Percentiles rank a stretch among this genome's conserved stretches.
phyloP scores from a whole-genome alignment of 37 sponge, comb jelly and placozoan species.

The Haliclona indistincta region DNA sequence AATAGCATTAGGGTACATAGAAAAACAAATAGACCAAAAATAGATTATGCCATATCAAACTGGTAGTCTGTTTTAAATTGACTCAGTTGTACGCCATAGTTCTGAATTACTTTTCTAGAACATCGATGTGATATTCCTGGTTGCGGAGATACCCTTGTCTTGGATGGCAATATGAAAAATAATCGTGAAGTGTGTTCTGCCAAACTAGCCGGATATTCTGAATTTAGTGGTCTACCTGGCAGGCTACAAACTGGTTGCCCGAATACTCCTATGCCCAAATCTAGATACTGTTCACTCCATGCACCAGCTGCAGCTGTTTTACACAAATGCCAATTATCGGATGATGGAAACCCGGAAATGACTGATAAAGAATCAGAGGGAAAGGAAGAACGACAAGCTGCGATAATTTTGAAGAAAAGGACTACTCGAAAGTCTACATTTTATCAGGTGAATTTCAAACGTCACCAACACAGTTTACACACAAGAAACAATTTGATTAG shows the following conservation, averaged over 20 bases:
- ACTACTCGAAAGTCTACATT: slow-evolving; percentile 8
- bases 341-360: too few species aligned
- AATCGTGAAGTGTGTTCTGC: slow-evolving; percentile 18
- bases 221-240: slow-evolving; percentile 10
- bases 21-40: too few species aligned
- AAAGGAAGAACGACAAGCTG: background rate
- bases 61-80: background rate
- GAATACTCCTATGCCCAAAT: slow-evolving; percentile 16
- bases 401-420: background rate
- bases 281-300: slow-evolving; percentile 16
- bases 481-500: background rate
- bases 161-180: slow-evolving; percentile 39
- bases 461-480: background rate
- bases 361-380: background rate
- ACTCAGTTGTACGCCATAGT: background rate
- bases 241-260: slow-evolving; percentile 12
- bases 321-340: too few species aligned
- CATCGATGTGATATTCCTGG: slow-evolving; percentile 5
- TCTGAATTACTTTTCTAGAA: background rate
- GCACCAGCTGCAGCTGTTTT: background rate
- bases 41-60: background rate
- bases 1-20: too few species aligned
- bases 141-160: background rate
- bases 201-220: slow-evolving; percentile 13
- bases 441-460: slow-evolving; percentile 8